Evolutionary conservation across 2,797 vertebrate species (phyloP).

Genomic region (Onychomys torridus): DNA sequence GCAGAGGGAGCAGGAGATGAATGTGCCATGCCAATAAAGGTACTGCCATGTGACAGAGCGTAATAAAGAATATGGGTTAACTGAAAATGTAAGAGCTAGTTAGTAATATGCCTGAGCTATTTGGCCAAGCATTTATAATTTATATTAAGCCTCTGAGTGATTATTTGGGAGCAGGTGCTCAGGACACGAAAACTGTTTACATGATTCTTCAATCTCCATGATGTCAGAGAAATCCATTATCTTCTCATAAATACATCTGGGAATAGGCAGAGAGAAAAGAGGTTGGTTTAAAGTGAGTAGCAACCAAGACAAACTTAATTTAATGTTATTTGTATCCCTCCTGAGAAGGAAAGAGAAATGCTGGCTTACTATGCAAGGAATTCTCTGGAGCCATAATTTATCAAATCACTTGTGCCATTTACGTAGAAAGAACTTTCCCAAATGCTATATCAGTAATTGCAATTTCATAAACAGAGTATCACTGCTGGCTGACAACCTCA

Average conservation of each 20-base stretch:
- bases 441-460: conserved; percentile 71
- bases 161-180: no score
- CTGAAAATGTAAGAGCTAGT: no score
- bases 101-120: no score
- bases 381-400: conserved; percentile 72
- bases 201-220: not conserved
- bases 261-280: not conserved
- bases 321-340: conserved; percentile 1
- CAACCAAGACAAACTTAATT: conserved; percentile 56
- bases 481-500: conserved; percentile 50
- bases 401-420: conserved; percentile 56
- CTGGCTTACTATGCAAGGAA: conserved; percentile 24
- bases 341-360: conserved; percentile 20
- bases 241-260: not conserved
- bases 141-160: no score
- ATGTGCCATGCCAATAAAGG: no score
- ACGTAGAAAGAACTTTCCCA: conserved; percentile 63
- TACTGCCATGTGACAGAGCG: no score
- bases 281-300: conserved; percentile 13
- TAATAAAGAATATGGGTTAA: no score
- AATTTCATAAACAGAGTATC: conserved; percentile 69
- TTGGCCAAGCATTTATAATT: no score
- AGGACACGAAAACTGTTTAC: no score
- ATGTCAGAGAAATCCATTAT: conserved; percentile 7
- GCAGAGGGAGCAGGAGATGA: no score